These are phyloP conservation scores for Chaenogobius annularis DNA, from an alignment of 2,113 vertebrate species.

Conservation along the genomic window DNA sequence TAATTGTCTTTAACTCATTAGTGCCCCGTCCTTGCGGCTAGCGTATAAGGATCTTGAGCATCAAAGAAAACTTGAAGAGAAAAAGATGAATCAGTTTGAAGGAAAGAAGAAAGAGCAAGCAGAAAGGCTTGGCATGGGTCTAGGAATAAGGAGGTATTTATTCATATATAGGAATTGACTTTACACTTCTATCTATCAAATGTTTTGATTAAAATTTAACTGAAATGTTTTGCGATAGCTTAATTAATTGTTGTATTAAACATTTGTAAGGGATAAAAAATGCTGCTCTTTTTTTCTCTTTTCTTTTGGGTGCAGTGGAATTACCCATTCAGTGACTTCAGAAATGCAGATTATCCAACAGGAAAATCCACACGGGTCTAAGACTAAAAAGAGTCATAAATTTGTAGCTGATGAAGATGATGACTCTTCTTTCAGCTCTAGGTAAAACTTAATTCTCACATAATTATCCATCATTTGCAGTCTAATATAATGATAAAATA, in stretches of 20 bases:
- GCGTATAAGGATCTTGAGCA: slow-evolving; percentile 89
- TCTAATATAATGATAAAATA: neutral
- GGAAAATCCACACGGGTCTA: slow-evolving; percentile 77
- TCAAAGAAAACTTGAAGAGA: slow-evolving; percentile 81
- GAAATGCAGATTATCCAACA: slow-evolving; percentile 97
- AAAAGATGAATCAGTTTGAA: slow-evolving; percentile 73
- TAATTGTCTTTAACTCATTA: slow-evolving; percentile 41
- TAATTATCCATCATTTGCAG: neutral
- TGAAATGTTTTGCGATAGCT: neutral
- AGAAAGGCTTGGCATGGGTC: slow-evolving; percentile 92
- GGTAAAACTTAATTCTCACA: slow-evolving; percentile 38
- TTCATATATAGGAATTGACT: no score
- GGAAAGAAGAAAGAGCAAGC: slow-evolving; percentile 84
- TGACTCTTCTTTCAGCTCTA: slow-evolving; percentile 77
- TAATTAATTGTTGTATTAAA: neutral
- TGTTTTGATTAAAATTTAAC: neutral
- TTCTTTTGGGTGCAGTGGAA: slow-evolving; percentile 76
- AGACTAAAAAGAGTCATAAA: slow-evolving; percentile 74
- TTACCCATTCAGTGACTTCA: slow-evolving; percentile 90
- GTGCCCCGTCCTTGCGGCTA: slow-evolving; percentile 82
- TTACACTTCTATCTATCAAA: no score
- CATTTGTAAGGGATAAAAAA: no score
- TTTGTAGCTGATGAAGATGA: slow-evolving; percentile 78
- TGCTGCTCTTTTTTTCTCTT: no score
- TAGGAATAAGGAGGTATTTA: slow-evolving; percentile 75